These are phyloP conservation scores for Trichogramma evanescens DNA, from an alignment of 2,888 invertebrate genomes.

Conservation along the genomic window DNA sequence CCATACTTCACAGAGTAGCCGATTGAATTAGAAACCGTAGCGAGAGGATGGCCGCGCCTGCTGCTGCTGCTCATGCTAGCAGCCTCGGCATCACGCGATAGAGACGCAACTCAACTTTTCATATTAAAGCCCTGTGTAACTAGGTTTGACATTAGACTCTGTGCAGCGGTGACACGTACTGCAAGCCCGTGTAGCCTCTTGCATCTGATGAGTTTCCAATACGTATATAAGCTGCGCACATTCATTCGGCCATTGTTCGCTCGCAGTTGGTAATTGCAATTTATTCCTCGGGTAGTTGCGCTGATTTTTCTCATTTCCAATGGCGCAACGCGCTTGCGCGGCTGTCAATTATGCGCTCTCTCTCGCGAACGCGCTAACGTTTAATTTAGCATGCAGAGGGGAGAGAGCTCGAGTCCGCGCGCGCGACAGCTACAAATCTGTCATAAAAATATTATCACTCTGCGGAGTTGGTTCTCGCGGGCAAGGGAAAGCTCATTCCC, in stretches of 20 bases:
- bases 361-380: too few relatives aligned
- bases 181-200: slow-evolving; percentile 4
- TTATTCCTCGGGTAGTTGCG: not conserved
- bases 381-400: not conserved
- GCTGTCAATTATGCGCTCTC: too few relatives aligned
- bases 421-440: too few relatives aligned
- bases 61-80: slow-evolving; percentile 1
- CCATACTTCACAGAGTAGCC: slow-evolving; percentile 26
- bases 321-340: too few relatives aligned
- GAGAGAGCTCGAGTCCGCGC: not conserved
- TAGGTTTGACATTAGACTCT: not conserved
- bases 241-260: not conserved
- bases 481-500: too few relatives aligned
- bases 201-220: slow-evolving; percentile 29
- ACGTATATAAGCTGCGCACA: slow-evolving; percentile 4
- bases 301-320: too few relatives aligned
- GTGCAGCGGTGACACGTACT: slow-evolving; percentile 3
- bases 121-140: slow-evolving; percentile 24
- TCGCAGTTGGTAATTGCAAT: slow-evolving; percentile 4
- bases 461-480: too few relatives aligned
- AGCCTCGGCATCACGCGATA: slow-evolving; percentile 15
- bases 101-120: slow-evolving; percentile 27
- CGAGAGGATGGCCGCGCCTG: not conserved
- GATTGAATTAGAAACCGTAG: slow-evolving; percentile 29
- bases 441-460: too few relatives aligned